phyloP scores from a whole-genome alignment of 2,888 invertebrate species.

The Melanargia galathea region DNA sequence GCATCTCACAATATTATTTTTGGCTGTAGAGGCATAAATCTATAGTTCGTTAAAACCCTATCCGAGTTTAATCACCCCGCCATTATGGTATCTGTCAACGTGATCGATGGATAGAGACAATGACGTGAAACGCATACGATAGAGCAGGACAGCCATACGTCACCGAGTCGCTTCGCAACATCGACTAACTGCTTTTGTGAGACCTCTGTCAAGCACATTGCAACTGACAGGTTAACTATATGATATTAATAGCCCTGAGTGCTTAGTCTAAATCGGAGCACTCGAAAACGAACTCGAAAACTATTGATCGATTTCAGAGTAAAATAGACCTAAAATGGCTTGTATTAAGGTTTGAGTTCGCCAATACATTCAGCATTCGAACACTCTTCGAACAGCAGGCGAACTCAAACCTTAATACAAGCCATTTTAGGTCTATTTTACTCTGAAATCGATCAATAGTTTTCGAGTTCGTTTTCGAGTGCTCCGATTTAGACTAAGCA shows the following conservation, averaged over 20 bases:
- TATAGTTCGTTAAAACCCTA: constrained; percentile 4
- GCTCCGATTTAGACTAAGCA: no score
- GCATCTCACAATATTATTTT: background rate
- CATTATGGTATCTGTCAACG: background rate
- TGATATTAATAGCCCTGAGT: constrained; percentile 11
- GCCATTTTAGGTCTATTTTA: no score
- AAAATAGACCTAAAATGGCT: no score
- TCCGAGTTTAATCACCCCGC: background rate
- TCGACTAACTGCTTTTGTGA: constrained; percentile 11
- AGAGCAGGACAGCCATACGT: background rate
- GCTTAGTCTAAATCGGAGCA: no score
- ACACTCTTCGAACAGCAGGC: no score
- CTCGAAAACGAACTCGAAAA: no score
- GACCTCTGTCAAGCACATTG: background rate
- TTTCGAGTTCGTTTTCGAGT: no score
- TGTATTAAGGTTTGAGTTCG: no score
- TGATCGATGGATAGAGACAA: constrained; percentile 7
- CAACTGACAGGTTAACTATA: constrained; percentile 7
- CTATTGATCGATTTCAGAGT: no score
- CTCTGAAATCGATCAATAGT: no score
- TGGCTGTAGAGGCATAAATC: background rate
- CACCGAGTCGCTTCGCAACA: background rate
- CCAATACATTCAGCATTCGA: no score
- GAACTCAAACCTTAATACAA: no score
- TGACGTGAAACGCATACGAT: background rate